These are phyloP conservation scores for Drosophila emarginata DNA, from an alignment of 2,888 invertebrate genomes.

Conservation along the genomic window DNA sequence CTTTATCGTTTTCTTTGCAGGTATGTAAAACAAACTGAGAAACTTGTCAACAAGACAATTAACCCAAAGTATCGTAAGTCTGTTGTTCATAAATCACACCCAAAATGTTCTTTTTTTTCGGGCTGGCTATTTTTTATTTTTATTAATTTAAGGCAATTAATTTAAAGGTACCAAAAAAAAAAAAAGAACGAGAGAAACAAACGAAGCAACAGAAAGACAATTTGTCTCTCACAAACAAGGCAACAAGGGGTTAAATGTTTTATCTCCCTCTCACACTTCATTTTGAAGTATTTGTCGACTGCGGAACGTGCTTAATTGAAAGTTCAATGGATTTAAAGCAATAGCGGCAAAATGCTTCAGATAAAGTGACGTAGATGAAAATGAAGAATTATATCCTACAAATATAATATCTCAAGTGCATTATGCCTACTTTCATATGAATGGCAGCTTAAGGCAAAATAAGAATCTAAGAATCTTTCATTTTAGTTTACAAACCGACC, in stretches of 20 bases:
- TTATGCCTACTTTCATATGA: slow-evolving; percentile 33
- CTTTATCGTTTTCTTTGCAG: slow-evolving; percentile 32
- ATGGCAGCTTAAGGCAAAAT: slow-evolving; percentile 37
- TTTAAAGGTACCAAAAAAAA: slow-evolving; percentile 51
- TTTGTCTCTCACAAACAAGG: slow-evolving; percentile 52
- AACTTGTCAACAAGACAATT: background rate
- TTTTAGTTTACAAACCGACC: slow-evolving; percentile 2
- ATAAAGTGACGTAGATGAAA: slow-evolving; percentile 1
- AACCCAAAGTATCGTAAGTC: slow-evolving; percentile 28
- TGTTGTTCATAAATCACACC: slow-evolving; percentile 34
- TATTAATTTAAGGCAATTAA: slow-evolving; percentile 58
- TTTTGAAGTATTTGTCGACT: background rate
- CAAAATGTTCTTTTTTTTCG: background rate
- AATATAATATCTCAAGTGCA: slow-evolving; percentile 43
- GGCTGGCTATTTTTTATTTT: too few relatives aligned
- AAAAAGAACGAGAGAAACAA: background rate
- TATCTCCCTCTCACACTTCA: slow-evolving; percentile 2
- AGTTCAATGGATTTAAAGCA: slow-evolving; percentile 51
- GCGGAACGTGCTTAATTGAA: slow-evolving; percentile 57
- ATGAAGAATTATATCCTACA: background rate
- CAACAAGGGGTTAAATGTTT: slow-evolving; percentile 59
- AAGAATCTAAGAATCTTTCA: background rate
- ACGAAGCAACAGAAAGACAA: slow-evolving; percentile 31
- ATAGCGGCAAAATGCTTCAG: slow-evolving; percentile 3
- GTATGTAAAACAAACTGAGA: slow-evolving; percentile 36